A percentile compares a stretch with the other conserved stretches of the same genome.
Evolutionary conservation across 2,113 vertebrate species (phyloP).

Genomic region (Leptobrachium leishanense): DNA sequence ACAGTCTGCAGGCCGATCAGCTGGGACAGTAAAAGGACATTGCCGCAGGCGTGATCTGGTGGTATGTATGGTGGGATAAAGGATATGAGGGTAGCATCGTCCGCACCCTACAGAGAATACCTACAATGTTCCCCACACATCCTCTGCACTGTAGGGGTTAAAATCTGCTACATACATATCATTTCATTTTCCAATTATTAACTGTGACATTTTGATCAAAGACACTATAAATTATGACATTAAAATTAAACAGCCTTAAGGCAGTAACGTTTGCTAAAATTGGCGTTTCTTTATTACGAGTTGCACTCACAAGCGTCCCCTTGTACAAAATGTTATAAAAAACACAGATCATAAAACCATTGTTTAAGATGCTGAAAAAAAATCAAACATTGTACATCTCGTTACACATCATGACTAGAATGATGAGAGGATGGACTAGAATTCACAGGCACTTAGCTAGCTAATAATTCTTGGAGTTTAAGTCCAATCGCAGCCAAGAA

Average conservation of each 20-base stretch:
- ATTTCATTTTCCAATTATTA: neutral
- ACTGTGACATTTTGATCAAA: neutral
- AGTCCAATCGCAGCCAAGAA: no score
- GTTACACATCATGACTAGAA: no score
- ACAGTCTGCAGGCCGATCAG: no score
- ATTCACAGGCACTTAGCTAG: no score
- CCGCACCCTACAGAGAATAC: no score
- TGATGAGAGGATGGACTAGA: no score
- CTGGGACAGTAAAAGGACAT: no score
- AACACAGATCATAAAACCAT: constrained; percentile 13
- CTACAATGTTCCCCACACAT: no score
- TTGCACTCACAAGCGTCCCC: neutral
- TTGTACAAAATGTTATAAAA: neutral
- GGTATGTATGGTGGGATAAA: no score
- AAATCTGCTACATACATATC: neutral
- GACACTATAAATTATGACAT: neutral
- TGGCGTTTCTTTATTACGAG: constrained; percentile 20
- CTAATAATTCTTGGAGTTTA: no score
- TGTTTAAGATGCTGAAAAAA: constrained; percentile 13
- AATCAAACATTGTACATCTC: neutral
- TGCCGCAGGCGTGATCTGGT: no score
- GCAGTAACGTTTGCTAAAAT: constrained; percentile 20
- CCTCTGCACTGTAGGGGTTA: neutral
- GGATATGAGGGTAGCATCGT: no score
- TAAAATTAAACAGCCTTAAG: constrained; percentile 13